Conservation (phyloP, 2,797 vertebrate species). For the Etheostoma nigrum region DNA sequence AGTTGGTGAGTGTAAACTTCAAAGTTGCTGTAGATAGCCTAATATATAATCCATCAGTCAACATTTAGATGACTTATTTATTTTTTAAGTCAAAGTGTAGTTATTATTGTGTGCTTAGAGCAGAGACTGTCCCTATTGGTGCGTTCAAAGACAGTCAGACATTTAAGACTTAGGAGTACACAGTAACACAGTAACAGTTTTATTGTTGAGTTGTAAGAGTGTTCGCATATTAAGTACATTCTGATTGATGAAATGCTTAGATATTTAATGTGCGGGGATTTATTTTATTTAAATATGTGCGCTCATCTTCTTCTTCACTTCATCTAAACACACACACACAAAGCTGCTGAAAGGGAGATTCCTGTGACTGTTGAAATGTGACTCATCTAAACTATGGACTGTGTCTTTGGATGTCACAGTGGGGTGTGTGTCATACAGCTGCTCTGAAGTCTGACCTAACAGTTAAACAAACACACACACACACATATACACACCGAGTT, state of each 20-base stretch:
- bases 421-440: constrained; percentile 60
- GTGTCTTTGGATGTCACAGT: constrained; percentile 35
- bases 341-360: constrained; percentile 53
- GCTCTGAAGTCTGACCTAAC: constrained; percentile 43
- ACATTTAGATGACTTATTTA: not conserved
- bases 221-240: not conserved
- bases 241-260: not conserved
- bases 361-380: constrained; percentile 55
- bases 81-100: not conserved
- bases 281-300: not conserved
- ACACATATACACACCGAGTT: constrained; percentile 11
- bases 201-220: not conserved
- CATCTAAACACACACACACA: constrained; percentile 10
- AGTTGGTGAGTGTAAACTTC: constrained; percentile 29
- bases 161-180: not conserved
- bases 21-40: constrained; percentile 25
- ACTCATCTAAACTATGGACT: constrained; percentile 59
- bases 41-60: constrained; percentile 29
- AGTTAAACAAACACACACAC: constrained; percentile 45
- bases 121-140: not conserved
- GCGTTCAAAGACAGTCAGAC: constrained; percentile 4
- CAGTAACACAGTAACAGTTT: not conserved
- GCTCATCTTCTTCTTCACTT: not conserved
- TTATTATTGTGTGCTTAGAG: not conserved
- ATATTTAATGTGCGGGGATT: not conserved